phyloP scores from a whole-genome alignment of 1,140 invertebrate genomes.

The Ephestia elutella region DNA sequence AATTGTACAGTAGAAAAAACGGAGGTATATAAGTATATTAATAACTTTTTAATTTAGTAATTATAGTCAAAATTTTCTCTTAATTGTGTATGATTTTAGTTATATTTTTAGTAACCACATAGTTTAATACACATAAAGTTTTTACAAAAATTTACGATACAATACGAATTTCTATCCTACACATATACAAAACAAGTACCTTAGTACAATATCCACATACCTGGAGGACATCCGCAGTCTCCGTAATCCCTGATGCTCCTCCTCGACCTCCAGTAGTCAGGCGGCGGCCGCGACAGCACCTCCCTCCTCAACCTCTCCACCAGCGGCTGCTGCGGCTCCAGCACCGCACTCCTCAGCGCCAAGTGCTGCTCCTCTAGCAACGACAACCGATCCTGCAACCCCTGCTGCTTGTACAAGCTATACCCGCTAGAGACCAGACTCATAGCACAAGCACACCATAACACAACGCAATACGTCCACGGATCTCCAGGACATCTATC shows the following conservation, averaged over 20 bases:
- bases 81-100: no score
- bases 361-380: slow-evolving; percentile 61
- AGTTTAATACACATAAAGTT: no score
- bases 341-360: slow-evolving; percentile 55
- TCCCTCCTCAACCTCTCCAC: slow-evolving; percentile 52
- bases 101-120: no score
- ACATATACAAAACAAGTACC: no score
- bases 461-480: slow-evolving; percentile 63
- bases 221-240: slow-evolving; percentile 62
- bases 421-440: slow-evolving; percentile 65
- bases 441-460: slow-evolving; percentile 71
- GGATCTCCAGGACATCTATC: slow-evolving; percentile 56
- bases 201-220: slow-evolving; percentile 24
- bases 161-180: no score
- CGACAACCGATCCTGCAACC: slow-evolving; percentile 44
- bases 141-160: no score
- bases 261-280: slow-evolving; percentile 39
- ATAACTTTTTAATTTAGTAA: no score
- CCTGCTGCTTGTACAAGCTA: slow-evolving; percentile 55
- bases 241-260: slow-evolving; percentile 58
- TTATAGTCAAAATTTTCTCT: no score
- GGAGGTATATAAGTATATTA: no score
- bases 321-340: slow-evolving; percentile 64
- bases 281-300: slow-evolving; percentile 34
- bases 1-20: no score